phyloP scores from a whole-genome alignment of 92 coral and sea anemone genomes.

The Desmophyllum pertusum region DNA sequence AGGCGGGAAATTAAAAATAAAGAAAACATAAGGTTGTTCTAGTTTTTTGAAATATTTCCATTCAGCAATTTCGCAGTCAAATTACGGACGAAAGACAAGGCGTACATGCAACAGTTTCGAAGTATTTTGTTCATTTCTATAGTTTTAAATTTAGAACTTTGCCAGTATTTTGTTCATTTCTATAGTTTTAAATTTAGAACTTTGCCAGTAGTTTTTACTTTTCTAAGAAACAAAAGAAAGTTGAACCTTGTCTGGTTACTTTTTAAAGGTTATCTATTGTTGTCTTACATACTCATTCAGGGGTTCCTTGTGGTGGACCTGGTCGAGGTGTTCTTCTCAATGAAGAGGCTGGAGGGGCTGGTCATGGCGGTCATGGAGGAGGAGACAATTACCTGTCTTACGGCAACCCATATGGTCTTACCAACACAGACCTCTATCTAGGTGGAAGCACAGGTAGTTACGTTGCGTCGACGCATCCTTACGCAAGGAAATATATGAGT shows the following conservation, averaged over 20 bases:
- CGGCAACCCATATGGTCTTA: slow-evolving; percentile 4
- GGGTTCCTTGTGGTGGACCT: slow-evolving; percentile 12
- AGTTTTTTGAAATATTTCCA: not conserved
- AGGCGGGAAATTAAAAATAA: not conserved
- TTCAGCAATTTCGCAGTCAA: not conserved
- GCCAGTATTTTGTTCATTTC: too few species aligned
- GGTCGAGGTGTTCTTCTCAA: not conserved
- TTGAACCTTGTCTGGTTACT: not conserved
- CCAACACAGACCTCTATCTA: not conserved
- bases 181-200: too few species aligned
- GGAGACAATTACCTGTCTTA: not conserved
- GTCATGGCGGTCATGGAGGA: slow-evolving; percentile 17
- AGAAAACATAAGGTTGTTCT: too few species aligned
- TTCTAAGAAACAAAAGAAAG: not conserved
- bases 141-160: too few species aligned
- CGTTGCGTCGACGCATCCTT: too few species aligned
- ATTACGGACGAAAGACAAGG: not conserved
- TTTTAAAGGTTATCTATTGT: not conserved
- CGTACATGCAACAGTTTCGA: too few species aligned
- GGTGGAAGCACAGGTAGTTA: slow-evolving; percentile 42
- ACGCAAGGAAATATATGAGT: too few species aligned
- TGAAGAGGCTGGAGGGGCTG: slow-evolving; percentile 28
- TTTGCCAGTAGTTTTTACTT: not conserved
- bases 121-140: too few species aligned
- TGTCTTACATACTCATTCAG: not conserved